Evolutionary conservation across 1,140 invertebrate genomes (phyloP).

Genomic region (Saccostrea echinata): DNA sequence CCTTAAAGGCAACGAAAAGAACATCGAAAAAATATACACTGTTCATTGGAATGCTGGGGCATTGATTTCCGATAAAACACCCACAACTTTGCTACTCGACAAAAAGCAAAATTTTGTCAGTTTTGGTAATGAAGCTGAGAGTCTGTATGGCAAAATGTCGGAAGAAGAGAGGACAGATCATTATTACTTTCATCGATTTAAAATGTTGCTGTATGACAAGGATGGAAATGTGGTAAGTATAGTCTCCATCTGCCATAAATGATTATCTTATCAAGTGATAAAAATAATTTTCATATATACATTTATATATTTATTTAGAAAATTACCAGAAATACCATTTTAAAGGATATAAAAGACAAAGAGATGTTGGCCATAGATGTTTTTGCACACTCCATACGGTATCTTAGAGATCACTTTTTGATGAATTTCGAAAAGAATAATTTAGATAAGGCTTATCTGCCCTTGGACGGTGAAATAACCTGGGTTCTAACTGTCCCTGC

Average conservation of each 20-base stretch:
- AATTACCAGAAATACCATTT: background rate
- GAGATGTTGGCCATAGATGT: background rate
- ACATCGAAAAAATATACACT: background rate
- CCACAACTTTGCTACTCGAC: background rate
- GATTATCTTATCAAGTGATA: too few species aligned
- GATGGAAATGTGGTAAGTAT: background rate
- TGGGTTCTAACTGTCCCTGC: background rate
- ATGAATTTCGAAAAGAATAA: background rate
- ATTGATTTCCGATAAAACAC: background rate
- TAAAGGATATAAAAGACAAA: background rate
- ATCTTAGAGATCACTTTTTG: background rate
- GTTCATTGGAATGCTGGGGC: background rate
- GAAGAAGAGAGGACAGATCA: background rate
- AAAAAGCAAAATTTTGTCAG: background rate
- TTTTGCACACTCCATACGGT: background rate
- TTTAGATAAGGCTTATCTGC: background rate
- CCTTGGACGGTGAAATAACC: background rate
- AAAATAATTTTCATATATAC: too few species aligned
- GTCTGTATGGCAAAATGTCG: background rate
- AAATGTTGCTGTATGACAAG: conserved; percentile 9
- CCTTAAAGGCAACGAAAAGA: background rate
- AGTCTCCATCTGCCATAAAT: background rate
- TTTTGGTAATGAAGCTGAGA: background rate
- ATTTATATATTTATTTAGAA: background rate
- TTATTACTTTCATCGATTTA: conserved; percentile 1